These are phyloP conservation scores for Ambastaia sidthimunki DNA, from an alignment of 2,797 vertebrate genomes.

Conservation along the genomic window DNA sequence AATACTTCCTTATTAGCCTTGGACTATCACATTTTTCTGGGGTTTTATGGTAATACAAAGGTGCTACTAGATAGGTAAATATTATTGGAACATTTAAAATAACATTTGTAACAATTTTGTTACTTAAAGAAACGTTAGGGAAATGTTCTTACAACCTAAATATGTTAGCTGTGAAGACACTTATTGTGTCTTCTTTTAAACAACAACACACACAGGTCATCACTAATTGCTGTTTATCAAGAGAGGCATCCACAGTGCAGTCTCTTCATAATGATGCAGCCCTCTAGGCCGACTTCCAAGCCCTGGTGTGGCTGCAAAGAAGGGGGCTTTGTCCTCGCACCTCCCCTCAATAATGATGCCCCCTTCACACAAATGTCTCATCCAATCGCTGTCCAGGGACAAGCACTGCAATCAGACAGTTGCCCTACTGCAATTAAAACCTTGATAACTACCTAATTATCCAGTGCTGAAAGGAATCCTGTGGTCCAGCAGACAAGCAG, in stretches of 20 bases:
- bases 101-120: no score
- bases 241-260: slow-evolving; percentile 66
- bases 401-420: slow-evolving; percentile 63
- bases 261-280: slow-evolving; percentile 65
- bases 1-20: background rate
- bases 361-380: slow-evolving; percentile 69
- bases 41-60: slow-evolving; percentile 14
- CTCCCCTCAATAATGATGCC: slow-evolving; percentile 74
- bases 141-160: no score
- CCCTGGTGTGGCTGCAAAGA: slow-evolving; percentile 60
- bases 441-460: slow-evolving; percentile 83
- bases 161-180: background rate
- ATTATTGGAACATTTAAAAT: no score
- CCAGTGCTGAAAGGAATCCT: slow-evolving; percentile 66
- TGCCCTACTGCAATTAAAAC: slow-evolving; percentile 73
- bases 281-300: slow-evolving; percentile 63
- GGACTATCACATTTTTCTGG: background rate
- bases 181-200: slow-evolving; percentile 25
- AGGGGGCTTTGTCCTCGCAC: slow-evolving; percentile 73
- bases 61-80: background rate
- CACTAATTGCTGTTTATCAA: slow-evolving; percentile 67
- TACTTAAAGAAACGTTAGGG: no score
- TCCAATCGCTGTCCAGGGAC: slow-evolving; percentile 61
- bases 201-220: slow-evolving; percentile 71
- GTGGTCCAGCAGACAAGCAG: slow-evolving; percentile 65